A percentile compares a stretch with the other conserved stretches of the same genome.
Conservation (phyloP, 2,797 vertebrate genomes). For the Clarias platycephalus region DNA sequence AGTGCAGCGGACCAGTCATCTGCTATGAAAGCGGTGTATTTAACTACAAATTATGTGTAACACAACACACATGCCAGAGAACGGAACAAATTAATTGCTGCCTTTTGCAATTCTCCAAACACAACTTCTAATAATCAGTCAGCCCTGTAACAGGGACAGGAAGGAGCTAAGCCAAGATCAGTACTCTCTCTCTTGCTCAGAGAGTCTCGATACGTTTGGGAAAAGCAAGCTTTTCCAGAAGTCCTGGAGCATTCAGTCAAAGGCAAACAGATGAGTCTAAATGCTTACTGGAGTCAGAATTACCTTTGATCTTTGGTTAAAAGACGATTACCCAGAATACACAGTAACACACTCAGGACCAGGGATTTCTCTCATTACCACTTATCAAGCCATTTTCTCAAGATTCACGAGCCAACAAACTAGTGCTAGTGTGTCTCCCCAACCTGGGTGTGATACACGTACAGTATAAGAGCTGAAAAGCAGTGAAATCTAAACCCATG, state of each 20-base stretch:
- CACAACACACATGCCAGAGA: conserved; percentile 23
- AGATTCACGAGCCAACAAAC: conserved; percentile 31
- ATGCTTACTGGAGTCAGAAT: conserved; percentile 27
- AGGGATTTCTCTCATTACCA: conserved; percentile 24
- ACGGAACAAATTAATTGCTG: conserved; percentile 33
- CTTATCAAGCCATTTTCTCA: conserved; percentile 22
- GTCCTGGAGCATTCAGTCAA: conserved; percentile 1
- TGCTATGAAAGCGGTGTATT: not conserved
- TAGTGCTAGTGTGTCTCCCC: conserved; percentile 23
- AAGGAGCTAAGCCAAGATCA: conserved; percentile 24
- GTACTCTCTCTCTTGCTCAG: not conserved
- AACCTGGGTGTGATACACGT: conserved; percentile 31
- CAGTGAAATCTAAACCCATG: conserved; percentile 43
- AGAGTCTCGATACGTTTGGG: conserved; percentile 12
- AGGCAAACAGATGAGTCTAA: conserved; percentile 21
- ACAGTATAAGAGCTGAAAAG: conserved; percentile 41
- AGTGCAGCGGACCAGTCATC: conserved; percentile 11
- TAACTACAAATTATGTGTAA: conserved; percentile 21
- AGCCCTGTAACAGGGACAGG: conserved; percentile 21
- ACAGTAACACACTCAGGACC: not conserved
- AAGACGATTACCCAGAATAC: conserved; percentile 35
- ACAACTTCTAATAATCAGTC: conserved; percentile 19
- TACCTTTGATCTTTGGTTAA: conserved; percentile 44
- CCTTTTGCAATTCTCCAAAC: conserved; percentile 28
- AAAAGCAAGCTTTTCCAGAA: conserved; percentile 20